phyloP scores from a whole-genome alignment of 2,888 invertebrate species.

The Cyclophora albipunctata region DNA sequence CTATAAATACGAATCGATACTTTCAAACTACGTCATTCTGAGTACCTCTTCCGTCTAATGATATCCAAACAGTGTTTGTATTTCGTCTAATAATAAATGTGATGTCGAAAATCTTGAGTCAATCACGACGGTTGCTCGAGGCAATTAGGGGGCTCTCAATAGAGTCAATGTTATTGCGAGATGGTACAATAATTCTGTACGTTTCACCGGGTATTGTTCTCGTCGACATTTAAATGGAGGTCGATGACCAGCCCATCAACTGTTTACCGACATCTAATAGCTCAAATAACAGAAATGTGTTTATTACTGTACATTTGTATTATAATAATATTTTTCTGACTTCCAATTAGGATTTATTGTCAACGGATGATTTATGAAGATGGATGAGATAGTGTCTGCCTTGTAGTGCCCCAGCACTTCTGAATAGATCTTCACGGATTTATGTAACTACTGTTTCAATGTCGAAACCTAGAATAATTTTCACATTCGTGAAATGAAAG shows the following conservation, averaged over 20 bases:
- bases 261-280: conserved; percentile 44
- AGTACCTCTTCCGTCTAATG: conserved; percentile 8
- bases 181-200: conserved; percentile 33
- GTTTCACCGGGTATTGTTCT: conserved; percentile 61
- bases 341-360: too few relatives aligned
- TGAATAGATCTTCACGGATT: too few relatives aligned
- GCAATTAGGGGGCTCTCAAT: conserved; percentile 24
- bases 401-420: too few relatives aligned
- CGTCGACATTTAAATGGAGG: conserved; percentile 60
- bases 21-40: conserved; percentile 11
- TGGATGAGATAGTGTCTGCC: too few relatives aligned
- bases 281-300: conserved; percentile 24
- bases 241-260: conserved; percentile 56
- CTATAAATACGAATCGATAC: conserved; percentile 17
- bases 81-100: conserved; percentile 1
- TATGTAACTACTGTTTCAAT: too few relatives aligned
- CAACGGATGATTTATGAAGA: too few relatives aligned
- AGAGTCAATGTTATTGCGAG: conserved; percentile 18
- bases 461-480: too few relatives aligned
- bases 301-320: conserved; percentile 1
- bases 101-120: conserved; percentile 11
- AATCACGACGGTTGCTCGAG: conserved; percentile 17
- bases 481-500: background rate
- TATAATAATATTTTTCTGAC: too few relatives aligned
- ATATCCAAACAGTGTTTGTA: background rate